phyloP scores from a whole-genome alignment of 2,797 vertebrate genomes.

The Parambassis ranga region DNA sequence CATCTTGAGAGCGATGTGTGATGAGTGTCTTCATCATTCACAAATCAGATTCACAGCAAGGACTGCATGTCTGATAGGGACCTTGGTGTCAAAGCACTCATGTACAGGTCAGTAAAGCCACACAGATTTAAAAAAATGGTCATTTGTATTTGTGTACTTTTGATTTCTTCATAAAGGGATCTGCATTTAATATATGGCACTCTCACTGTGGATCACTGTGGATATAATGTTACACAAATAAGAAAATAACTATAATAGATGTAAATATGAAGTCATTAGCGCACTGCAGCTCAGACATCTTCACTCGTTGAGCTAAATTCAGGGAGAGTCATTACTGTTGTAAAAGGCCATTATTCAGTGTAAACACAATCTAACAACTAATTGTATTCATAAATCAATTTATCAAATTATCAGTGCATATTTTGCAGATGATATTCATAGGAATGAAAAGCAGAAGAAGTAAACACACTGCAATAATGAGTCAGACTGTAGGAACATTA shows the following conservation, averaged over 20 bases:
- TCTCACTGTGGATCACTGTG: too few species aligned
- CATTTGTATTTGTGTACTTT: too few species aligned
- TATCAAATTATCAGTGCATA: background rate
- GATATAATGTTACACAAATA: too few species aligned
- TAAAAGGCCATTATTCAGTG: background rate
- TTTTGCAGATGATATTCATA: background rate
- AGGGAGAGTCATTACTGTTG: background rate
- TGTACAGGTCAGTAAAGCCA: too few species aligned
- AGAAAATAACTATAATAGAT: background rate
- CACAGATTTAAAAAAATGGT: too few species aligned
- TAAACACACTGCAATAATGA: background rate
- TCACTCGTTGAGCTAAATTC: background rate
- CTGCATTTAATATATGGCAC: too few species aligned
- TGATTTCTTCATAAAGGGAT: too few species aligned
- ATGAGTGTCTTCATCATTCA: too few species aligned
- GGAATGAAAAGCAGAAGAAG: background rate
- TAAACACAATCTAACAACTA: background rate
- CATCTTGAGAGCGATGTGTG: too few species aligned
- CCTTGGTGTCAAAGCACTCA: too few species aligned
- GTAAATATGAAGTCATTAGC: background rate
- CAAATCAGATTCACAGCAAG: too few species aligned
- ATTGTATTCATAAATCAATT: background rate
- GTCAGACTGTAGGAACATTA: background rate
- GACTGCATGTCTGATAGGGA: too few species aligned
- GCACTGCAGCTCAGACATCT: background rate